Base-by-base conservation (phyloP, 1,140 invertebrate genomes). In the Zophobas atratus region DNA sequence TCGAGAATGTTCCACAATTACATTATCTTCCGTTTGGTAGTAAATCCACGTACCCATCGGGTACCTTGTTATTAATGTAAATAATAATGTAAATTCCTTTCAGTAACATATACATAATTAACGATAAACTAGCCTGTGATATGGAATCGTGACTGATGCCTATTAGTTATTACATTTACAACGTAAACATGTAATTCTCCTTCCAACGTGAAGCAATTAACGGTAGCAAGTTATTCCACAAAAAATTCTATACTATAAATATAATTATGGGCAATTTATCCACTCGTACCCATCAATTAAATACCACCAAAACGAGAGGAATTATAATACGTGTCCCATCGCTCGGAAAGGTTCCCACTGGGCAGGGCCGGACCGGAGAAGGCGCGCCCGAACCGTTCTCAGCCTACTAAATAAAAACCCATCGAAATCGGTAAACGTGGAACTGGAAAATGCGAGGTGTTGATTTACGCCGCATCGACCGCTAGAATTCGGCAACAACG, bases 161-260 rank as follows among this genome's bases (percentile, higher is more conserved):
- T 67, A 67, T 67, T 67, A 67, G 60, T 67, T 67, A 67, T 67
- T 67, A 67, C 60, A 67, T 67, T 67, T 67, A 67, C 60, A 67
- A 67, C 60, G 60, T 67, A 67, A 67, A 67, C 60, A 67, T 43
- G 60, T 67, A 67, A 67, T 67, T 67, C 60, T 39, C 38, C 43
- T 67, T 67, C 39, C 38, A 67, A 67, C 60, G 60, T 67, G 60
- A 67, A 67, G 60, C 60, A 67, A 67, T 67, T 67, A 67, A 67
- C 60, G 60, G 60, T 67, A 67, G 60, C 60, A 67, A 67, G 60
- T 67, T 67, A 63, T 67, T 67, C 39, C 60, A 43, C 35, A 67
- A 67, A 67, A 63, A 67, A 67, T 67, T 43, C 39, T 67, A 43
- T 32, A 67, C 60, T 67, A 67, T 67, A 67, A 67, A 67, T 39